Base-by-base conservation (phyloP, 2,113 vertebrate species). In the Lasiurus cinereus region DNA sequence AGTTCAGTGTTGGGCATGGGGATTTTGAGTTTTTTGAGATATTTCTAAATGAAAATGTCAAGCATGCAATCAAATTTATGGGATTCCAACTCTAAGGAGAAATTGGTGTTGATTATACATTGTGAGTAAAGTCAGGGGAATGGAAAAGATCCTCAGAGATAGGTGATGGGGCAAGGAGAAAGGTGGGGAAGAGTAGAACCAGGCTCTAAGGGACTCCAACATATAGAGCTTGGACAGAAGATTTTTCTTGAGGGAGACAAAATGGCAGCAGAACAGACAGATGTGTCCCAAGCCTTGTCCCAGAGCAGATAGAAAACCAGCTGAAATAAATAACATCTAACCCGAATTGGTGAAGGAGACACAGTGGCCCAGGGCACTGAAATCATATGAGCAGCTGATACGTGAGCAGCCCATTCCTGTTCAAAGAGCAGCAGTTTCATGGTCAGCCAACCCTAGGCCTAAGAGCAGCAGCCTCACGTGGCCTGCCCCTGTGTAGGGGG, bases 11-110 rank as follows among this genome's bases (percentile, higher is more conserved):
- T 67, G 56, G 39, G n/a, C 10, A 64, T 15, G 59, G 33, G 33
- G 24, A 59, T 87, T 91, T 93, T 56, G 46, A 93, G 56, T 43
- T 78, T 83, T 6, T 39, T 87, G 33, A 59, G 73, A 54, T 43
- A 54, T 48, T 79, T 94, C 67, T 86, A n/a, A 70, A 50, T 76
- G 1, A 36, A 92, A 14, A 66, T 29, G 29, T 62, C 39, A 95
- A 84, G 22, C 59, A 88, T 66, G 4, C 2, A 24, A 39, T 48
- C 54, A 15, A 43, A 36, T 66, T 39, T 77, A 12, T 67, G 16
- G 36, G 13, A 48, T 48, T 84, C 36, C 14, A 90, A 33, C 14
- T 83, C 43, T 66, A 64, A 90, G 13, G 31, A 93, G 87, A 64
- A 24, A 46, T 78, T 21, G 67, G n/a, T 6, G 13, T 76, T 76